These are phyloP conservation scores for Branchipolynoe longqiensis DNA, from an alignment of 2,888 invertebrate genomes.

Conservation along the genomic window DNA sequence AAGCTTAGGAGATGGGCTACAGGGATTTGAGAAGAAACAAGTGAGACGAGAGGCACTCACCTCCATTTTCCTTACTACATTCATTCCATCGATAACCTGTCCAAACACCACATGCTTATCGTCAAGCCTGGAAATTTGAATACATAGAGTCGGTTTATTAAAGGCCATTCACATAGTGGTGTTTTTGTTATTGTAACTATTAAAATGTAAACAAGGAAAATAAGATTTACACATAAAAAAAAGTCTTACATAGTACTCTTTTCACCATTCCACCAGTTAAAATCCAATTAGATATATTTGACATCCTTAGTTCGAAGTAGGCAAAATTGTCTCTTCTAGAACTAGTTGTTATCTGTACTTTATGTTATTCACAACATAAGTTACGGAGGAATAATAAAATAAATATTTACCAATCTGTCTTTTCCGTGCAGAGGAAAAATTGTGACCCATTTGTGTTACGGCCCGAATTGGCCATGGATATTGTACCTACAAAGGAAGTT, in stretches of 20 bases:
- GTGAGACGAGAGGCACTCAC: slow-evolving; percentile 65
- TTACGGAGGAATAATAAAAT: neutral
- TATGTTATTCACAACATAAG: neutral
- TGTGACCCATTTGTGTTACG: slow-evolving; percentile 98
- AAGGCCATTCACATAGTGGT: too few species aligned
- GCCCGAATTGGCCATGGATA: slow-evolving; percentile 99
- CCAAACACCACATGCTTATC: slow-evolving; percentile 99
- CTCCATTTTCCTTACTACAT: slow-evolving; percentile 95
- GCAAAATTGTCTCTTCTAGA: too few species aligned
- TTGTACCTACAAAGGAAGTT: slow-evolving; percentile 86
- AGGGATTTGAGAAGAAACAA: neutral
- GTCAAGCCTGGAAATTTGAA: slow-evolving; percentile 88
- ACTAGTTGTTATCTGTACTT: neutral
- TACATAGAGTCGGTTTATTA: neutral
- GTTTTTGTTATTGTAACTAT: too few species aligned
- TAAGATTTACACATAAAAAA: too few species aligned
- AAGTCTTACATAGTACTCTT: too few species aligned
- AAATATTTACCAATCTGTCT: slow-evolving; percentile 85
- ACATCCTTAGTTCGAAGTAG: too few species aligned
- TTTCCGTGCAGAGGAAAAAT: slow-evolving; percentile 91
- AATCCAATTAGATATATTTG: too few species aligned
- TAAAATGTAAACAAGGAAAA: too few species aligned
- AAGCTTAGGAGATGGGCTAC: neutral
- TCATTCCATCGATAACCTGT: slow-evolving; percentile 95
- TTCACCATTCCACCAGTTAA: neutral